Percentiles rank a stretch among this genome's conserved stretches.
Conservation (phyloP, 2,888 invertebrate species). For the Lottia scabra region DNA sequence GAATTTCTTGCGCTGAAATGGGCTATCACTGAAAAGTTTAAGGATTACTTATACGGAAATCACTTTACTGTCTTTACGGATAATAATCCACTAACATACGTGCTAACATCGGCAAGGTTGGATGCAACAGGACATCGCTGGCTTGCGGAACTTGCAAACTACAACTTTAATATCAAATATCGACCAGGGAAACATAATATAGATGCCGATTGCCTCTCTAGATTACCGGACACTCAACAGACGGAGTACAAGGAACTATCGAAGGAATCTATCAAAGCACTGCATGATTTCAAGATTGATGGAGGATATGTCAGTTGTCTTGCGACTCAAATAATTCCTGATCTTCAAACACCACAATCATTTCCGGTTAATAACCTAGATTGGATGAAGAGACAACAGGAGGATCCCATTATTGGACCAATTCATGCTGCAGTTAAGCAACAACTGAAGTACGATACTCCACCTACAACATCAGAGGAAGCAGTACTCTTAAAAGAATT, state of each 20-base stretch:
- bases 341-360: too few relatives aligned
- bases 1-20: conserved; percentile 32
- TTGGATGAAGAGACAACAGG: not conserved
- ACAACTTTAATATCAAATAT: conserved; percentile 32
- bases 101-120: conserved; percentile 28
- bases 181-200: conserved; percentile 30
- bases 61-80: conserved; percentile 28
- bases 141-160: conserved; percentile 26
- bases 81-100: conserved; percentile 35
- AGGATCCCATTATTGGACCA: not conserved
- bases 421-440: too few relatives aligned
- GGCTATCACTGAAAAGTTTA: conserved; percentile 27
- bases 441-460: too few relatives aligned
- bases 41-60: conserved; percentile 18
- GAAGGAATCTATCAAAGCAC: too few relatives aligned
- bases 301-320: too few relatives aligned
- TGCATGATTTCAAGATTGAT: too few relatives aligned
- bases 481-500: not conserved
- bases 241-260: not conserved
- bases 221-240: conserved; percentile 16
- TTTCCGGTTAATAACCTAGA: not conserved
- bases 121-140: conserved; percentile 35
- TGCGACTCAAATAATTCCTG: too few relatives aligned
- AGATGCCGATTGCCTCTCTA: conserved; percentile 40
- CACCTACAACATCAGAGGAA: too few relatives aligned